Evolutionary conservation across 2,888 invertebrate species (phyloP).

Genomic region (Athripsodes cinereus): DNA sequence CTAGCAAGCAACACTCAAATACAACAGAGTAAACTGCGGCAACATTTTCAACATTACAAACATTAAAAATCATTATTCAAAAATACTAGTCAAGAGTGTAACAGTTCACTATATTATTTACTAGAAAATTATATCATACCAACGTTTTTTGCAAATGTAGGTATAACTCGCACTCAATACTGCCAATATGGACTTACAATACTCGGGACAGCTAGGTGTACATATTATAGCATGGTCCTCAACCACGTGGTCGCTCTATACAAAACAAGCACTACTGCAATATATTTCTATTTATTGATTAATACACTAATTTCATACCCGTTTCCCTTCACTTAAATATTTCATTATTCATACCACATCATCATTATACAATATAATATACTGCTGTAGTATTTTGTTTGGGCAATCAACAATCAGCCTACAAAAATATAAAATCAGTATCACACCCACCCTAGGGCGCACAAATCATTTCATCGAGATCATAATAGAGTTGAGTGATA

Average conservation of each 20-base stretch:
- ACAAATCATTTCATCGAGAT: no score
- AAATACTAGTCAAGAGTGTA: no score
- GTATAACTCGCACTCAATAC: no score
- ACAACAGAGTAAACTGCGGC: conserved; percentile 26
- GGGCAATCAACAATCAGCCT: neutral
- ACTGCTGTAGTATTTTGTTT: no score
- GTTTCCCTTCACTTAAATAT: neutral
- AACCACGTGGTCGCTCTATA: neutral
- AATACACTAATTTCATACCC: neutral
- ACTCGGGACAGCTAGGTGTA: neutral
- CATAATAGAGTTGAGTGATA: no score
- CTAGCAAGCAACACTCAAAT: conserved; percentile 26
- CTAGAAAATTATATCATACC: no score
- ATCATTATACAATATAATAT: neutral
- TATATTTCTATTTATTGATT: neutral
- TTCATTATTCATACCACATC: neutral
- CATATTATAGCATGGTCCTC: neutral
- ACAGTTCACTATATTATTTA: no score
- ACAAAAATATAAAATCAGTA: neutral
- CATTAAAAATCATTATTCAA: no score
- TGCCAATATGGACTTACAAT: no score
- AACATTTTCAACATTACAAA: conserved; percentile 2
- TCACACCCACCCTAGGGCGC: no score
- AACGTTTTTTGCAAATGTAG: no score
- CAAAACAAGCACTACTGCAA: neutral